Percentiles rank a stretch among this genome's conserved stretches.
Conservation (phyloP, 1,140 invertebrate species). For the Galleria mellonella region DNA sequence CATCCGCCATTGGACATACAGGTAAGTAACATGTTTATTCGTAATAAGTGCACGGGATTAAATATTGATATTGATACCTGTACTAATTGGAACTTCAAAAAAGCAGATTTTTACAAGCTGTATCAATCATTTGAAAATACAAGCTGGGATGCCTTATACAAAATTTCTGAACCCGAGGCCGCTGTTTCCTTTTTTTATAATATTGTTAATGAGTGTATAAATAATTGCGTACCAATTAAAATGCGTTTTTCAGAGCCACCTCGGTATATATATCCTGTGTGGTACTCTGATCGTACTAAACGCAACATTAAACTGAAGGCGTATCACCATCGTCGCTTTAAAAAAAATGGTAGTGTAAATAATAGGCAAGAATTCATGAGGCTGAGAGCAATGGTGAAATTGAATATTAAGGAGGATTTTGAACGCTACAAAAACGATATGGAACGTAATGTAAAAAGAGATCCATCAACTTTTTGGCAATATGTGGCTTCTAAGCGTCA, state of each 20-base stretch:
- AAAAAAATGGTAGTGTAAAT: slow-evolving; percentile 16
- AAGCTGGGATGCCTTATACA: background rate
- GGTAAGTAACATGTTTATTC: background rate
- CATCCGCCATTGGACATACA: slow-evolving; percentile 8
- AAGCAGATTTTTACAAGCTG: no score
- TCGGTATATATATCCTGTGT: slow-evolving; percentile 5
- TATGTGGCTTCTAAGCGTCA: no score
- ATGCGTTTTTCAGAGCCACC: background rate
- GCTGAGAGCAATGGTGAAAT: no score
- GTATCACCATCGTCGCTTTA: slow-evolving; percentile 18
- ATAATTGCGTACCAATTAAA: slow-evolving; percentile 6
- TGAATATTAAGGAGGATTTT: no score
- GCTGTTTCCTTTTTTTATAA: slow-evolving; percentile 4
- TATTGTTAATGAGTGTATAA: background rate
- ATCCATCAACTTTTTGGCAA: no score
- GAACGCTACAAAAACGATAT: no score
- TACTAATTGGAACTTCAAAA: slow-evolving; percentile 11
- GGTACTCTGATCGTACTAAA: slow-evolving; percentile 20
- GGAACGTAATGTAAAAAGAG: no score
- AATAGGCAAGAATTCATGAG: no score
- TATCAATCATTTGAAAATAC: background rate
- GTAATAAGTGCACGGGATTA: no score
- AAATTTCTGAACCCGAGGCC: background rate
- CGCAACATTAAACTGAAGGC: slow-evolving; percentile 12
- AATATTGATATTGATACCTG: no score